Evolutionary conservation across 2,888 invertebrate genomes (phyloP), one percentile per base, ranked within the genome.

Genomic region (Mesochorus sp.): DNA sequence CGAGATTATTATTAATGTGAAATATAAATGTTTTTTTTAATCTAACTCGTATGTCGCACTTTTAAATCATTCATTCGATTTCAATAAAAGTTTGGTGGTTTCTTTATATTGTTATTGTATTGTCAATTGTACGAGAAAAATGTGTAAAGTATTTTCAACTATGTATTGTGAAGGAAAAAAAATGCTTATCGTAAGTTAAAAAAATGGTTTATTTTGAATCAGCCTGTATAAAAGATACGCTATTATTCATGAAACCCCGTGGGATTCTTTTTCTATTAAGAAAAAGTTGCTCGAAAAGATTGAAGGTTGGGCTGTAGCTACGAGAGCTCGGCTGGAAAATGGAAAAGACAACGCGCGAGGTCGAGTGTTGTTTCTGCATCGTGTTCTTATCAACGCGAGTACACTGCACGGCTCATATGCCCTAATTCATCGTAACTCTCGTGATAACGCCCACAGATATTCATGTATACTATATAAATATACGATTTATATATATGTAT

Each of bases 241-340:
- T 73, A 68, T 42, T 42, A 49, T 61, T 55, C 28, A 5, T 26
- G 19, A n/a, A 26, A 64, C n/a, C 77, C 79, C 76, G 28, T 37
- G 73, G 80, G 79, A 80, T 80, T 71, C 72, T 77, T 80, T 85
- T 82, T 85, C 83, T 81, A 84, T 85, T 80, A 83, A 71, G 73
- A 66, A 57, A 61, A 68, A 85, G 75, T 81, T 74, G 68, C 70
- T 39, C 62, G 72, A 51, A 68, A 77, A 82, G 78, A 82, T 84
- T 80, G 77, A 76, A 80, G 62, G 59, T 68, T 77, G 67, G 53
- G 76, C n/a, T n/a, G n/a, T n/a, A n/a, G n/a, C n/a, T 55, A 57
- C 64, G 79, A 80, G 80, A 81, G 51, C 76, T 74, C 67, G 74
- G 39, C 28, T 42, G 62, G 81, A 79, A 79, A 82, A 82, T 81